Evolutionary conservation across 2,113 vertebrate genomes (phyloP).

Genomic region (Climacteris rufus): DNA sequence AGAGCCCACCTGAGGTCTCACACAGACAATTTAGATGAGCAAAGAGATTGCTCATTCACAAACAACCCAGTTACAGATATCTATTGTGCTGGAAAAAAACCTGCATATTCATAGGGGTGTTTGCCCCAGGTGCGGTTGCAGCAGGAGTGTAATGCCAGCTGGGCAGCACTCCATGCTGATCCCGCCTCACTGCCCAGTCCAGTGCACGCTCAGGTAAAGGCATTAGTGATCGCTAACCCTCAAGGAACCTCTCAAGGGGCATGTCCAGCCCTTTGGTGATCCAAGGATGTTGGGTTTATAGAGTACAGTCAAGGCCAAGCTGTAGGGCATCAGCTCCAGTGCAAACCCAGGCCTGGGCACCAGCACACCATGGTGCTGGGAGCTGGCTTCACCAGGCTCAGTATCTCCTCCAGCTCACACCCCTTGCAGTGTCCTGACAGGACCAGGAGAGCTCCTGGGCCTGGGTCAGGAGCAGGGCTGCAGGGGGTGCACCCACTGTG

Average conservation of each 20-base stretch:
- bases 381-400: neutral
- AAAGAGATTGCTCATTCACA: neutral
- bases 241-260: fast-evolving
- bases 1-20: neutral
- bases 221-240: fast-evolving
- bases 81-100: neutral
- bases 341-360: neutral
- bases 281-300: fast-evolving
- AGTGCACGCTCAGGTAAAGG: neutral
- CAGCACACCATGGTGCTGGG: fast-evolving
- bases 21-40: neutral
- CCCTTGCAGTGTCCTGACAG: neutral
- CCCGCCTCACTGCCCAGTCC: neutral
- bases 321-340: neutral
- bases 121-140: neutral
- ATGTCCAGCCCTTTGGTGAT: neutral
- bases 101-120: fast-evolving
- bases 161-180: fast-evolving
- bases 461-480: fast-evolving
- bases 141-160: neutral
- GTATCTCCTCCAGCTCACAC: fast-evolving
- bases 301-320: fast-evolving
- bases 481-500: fast-evolving
- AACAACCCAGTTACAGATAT: neutral
- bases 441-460: neutral